A percentile compares a stretch with the other conserved stretches of the same genome.
Evolutionary conservation across 1,140 invertebrate species (phyloP).

Genomic region (Scaptomyza montana): DNA sequence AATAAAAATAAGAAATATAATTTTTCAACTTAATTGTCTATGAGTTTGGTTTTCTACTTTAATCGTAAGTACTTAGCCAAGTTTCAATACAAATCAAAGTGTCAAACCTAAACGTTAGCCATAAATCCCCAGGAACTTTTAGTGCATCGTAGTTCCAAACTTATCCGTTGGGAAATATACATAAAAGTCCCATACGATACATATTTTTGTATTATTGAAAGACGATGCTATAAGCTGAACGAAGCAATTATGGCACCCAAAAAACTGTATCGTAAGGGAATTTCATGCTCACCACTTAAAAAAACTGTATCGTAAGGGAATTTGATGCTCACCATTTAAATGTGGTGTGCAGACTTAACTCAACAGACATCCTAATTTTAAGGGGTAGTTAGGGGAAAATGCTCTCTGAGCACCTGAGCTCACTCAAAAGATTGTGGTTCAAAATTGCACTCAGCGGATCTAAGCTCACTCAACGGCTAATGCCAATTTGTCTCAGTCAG

Average conservation of each 20-base stretch:
- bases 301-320: no score
- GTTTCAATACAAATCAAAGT: neutral
- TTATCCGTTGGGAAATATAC: slow-evolving; percentile 7
- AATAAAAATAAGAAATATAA: no score
- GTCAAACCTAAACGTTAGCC: neutral
- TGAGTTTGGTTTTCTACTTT: neutral
- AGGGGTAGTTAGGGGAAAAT: neutral
- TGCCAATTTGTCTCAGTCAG: neutral
- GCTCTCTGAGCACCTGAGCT: neutral
- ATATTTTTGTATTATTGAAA: neutral
- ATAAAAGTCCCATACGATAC: slow-evolving; percentile 7
- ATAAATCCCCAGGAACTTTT: slow-evolving; percentile 7
- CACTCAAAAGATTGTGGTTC: no score
- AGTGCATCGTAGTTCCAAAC: slow-evolving; percentile 2
- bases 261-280: neutral
- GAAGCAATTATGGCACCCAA: neutral
- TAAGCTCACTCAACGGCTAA: neutral
- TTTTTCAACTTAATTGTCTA: no score
- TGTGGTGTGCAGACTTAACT: slow-evolving; percentile 12
- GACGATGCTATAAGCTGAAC: neutral
- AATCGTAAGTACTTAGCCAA: neutral
- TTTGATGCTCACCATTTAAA: neutral
- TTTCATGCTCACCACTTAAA: neutral
- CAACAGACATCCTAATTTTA: neutral
- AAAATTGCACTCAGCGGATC: neutral